A percentile compares a stretch with the other conserved stretches of the same genome.
These are phyloP conservation scores for Trachops cirrhosus DNA, from an alignment of 2,797 vertebrate species.

Conservation along the genomic window DNA sequence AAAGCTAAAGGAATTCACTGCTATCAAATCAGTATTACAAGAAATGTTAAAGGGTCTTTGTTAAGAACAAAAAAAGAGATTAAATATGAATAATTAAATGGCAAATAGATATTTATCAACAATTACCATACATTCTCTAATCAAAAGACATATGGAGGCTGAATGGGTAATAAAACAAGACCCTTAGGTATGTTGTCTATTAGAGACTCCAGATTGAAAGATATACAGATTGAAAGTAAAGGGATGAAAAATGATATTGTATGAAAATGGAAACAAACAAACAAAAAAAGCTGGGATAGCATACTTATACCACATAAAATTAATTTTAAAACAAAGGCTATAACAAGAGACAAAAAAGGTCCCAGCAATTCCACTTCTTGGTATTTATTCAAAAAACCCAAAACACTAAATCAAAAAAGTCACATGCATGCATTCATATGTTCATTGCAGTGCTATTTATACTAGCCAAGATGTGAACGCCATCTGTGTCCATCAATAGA, in stretches of 20 bases:
- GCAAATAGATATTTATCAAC: neutral
- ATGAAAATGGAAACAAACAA: neutral
- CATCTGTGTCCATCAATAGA: neutral
- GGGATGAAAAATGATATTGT: neutral
- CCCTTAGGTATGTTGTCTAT: neutral
- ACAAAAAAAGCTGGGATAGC: neutral
- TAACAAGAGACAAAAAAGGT: neutral
- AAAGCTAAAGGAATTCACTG: neutral
- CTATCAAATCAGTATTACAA: neutral
- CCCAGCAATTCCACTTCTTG: neutral
- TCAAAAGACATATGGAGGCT: neutral
- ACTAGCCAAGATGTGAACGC: neutral
- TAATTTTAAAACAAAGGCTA: neutral
- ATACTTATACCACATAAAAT: neutral
- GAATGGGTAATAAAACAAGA: neutral
- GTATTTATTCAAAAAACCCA: neutral
- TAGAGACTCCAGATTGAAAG: neutral
- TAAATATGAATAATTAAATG: neutral
- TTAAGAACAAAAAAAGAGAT: neutral
- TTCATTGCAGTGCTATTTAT: neutral
- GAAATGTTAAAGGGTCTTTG: neutral
- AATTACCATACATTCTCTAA: neutral
- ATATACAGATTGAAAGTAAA: neutral
- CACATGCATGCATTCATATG: neutral
- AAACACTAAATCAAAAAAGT: neutral